These are phyloP conservation scores for Nymphalis io DNA, from an alignment of 1,140 invertebrate species.

Conservation along the genomic window DNA sequence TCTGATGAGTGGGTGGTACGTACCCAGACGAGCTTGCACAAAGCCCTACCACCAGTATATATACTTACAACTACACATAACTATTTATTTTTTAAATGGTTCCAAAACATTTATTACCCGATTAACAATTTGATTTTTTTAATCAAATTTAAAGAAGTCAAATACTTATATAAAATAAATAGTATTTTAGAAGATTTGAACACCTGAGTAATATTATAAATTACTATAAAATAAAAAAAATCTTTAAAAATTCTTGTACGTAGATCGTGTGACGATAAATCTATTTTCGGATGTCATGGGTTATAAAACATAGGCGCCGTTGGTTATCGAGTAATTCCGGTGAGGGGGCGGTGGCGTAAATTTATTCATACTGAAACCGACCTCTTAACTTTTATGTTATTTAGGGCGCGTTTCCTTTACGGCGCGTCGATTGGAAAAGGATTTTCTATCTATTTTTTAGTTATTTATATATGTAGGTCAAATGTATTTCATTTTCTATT, in stretches of 20 bases:
- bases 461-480: constrained; percentile 27
- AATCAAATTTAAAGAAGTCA: too few relatives aligned
- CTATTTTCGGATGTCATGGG: constrained; percentile 73
- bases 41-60: too few relatives aligned
- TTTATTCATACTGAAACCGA: constrained; percentile 71
- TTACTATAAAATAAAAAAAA: background rate
- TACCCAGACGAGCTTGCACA: too few relatives aligned
- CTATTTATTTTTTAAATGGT: too few relatives aligned
- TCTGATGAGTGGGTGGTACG: too few relatives aligned
- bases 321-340: constrained; percentile 75
- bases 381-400: constrained; percentile 69
- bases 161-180: too few relatives aligned
- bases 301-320: constrained; percentile 77
- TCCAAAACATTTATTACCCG: too few relatives aligned
- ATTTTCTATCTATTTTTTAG: constrained; percentile 39
- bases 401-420: constrained; percentile 71
- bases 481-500: constrained; percentile 16
- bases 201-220: too few relatives aligned
- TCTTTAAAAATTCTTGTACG: background rate
- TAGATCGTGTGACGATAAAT: constrained; percentile 67
- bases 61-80: too few relatives aligned
- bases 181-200: too few relatives aligned
- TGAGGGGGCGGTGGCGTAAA: constrained; percentile 54
- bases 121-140: too few relatives aligned
- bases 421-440: constrained; percentile 34